Percentiles rank a stretch among this genome's conserved stretches.
phyloP scores from a whole-genome alignment of 1,140 invertebrate genomes.

The Cydia fagiglandana region DNA sequence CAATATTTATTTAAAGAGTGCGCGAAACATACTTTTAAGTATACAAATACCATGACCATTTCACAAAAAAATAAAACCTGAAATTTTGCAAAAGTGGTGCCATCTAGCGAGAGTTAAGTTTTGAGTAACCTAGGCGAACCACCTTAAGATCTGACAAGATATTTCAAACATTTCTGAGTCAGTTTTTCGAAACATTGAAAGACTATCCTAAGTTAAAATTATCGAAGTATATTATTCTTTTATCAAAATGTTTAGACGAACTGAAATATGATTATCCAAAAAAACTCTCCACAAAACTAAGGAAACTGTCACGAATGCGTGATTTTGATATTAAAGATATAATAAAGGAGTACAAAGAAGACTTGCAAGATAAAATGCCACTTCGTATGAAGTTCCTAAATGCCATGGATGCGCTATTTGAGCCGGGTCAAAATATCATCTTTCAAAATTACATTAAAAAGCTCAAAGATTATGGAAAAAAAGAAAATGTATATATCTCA shows the following conservation, averaged over 20 bases:
- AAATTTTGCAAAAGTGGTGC: too few relatives aligned
- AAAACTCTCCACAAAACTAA: neutral
- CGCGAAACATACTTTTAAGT: too few relatives aligned
- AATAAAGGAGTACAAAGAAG: conserved; percentile 39
- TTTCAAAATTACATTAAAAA: conserved; percentile 60
- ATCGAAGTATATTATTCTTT: neutral
- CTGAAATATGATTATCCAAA: neutral
- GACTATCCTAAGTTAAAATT: neutral
- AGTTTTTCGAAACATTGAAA: neutral
- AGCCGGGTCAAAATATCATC: conserved; percentile 45
- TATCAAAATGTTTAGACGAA: neutral
- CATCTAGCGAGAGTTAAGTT: too few relatives aligned
- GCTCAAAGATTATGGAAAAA: conserved; percentile 33
- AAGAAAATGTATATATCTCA: neutral
- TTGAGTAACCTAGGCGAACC: too few relatives aligned
- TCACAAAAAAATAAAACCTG: too few relatives aligned
- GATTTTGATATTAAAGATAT: neutral
- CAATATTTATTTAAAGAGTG: too few relatives aligned
- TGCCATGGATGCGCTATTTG: conserved; percentile 54
- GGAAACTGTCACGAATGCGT: neutral
- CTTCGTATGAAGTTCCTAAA: conserved; percentile 47
- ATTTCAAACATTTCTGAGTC: neutral
- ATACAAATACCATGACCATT: too few relatives aligned
- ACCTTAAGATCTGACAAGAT: neutral
- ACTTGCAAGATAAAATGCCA: conserved; percentile 43